These are phyloP conservation scores for Oreonectes daqikongensis DNA, from an alignment of 2,797 vertebrate genomes.

Conservation along the genomic window DNA sequence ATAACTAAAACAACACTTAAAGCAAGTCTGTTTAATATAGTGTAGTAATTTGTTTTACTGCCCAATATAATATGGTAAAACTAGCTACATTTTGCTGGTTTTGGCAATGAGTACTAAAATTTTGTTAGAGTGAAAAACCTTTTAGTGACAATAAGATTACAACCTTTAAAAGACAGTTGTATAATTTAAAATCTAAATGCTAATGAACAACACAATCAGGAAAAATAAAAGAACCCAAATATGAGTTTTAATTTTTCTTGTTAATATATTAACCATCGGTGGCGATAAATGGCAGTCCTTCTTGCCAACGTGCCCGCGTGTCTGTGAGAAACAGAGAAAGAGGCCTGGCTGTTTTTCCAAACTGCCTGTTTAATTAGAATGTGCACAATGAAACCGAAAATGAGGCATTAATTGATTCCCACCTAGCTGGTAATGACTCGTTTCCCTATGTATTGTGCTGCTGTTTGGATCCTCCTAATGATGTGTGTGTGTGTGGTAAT, in stretches of 20 bases:
- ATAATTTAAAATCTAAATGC: neutral
- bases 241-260: constrained; percentile 20
- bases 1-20: too few species aligned
- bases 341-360: constrained; percentile 58
- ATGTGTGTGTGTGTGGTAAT: constrained; percentile 67
- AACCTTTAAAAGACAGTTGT: neutral
- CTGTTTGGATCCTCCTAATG: constrained; percentile 69
- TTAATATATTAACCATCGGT: constrained; percentile 16
- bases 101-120: neutral
- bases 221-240: constrained; percentile 13
- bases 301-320: constrained; percentile 30
- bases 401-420: constrained; percentile 72
- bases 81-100: neutral
- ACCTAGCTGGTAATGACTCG: constrained; percentile 65
- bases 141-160: neutral
- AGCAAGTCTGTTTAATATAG: too few species aligned
- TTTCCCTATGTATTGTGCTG: constrained; percentile 64
- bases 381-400: constrained; percentile 67
- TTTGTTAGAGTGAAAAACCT: neutral
- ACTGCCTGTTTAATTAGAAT: constrained; percentile 68
- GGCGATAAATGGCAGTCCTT: constrained; percentile 4
- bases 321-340: constrained; percentile 32
- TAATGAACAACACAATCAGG: neutral
- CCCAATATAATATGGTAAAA: too few species aligned
- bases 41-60: too few species aligned